These are phyloP conservation scores for Pampusana beccarii DNA, from an alignment of 2,113 vertebrate genomes.

Conservation along the genomic window DNA sequence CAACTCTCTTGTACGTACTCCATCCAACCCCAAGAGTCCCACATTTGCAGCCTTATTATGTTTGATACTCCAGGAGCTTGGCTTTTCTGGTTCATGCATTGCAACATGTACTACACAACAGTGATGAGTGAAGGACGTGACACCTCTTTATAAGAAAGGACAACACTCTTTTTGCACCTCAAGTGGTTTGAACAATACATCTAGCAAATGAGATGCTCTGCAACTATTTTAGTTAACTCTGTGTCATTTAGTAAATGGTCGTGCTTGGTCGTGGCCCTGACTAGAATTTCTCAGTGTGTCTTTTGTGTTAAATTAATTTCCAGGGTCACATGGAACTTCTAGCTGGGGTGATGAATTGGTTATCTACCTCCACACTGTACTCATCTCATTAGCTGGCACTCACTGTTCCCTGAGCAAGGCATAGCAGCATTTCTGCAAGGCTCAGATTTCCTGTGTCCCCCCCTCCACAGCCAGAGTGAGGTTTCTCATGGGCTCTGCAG, in stretches of 20 bases:
- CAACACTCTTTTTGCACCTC: background rate
- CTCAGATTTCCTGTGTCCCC: background rate
- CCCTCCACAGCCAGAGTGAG: background rate
- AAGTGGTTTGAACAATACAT: background rate
- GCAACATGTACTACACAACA: background rate
- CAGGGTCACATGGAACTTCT: background rate
- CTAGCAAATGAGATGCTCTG: background rate
- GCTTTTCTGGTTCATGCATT: background rate
- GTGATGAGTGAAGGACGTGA: background rate
- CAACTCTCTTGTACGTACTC: background rate
- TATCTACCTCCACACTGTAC: background rate
- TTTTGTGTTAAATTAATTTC: background rate
- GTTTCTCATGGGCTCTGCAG: background rate
- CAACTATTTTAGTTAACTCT: background rate
- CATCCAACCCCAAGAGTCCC: background rate
- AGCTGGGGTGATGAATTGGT: background rate
- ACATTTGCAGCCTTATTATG: background rate
- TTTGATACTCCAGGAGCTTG: background rate
- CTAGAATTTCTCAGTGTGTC: background rate
- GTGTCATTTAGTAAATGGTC: background rate
- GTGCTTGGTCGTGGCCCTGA: background rate
- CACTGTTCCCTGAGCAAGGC: background rate
- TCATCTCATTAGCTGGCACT: background rate
- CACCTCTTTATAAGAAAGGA: background rate
- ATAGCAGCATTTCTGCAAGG: background rate